Base-by-base conservation (phyloP, 2,797 vertebrate genomes). In the Peromyscus attwateri region DNA sequence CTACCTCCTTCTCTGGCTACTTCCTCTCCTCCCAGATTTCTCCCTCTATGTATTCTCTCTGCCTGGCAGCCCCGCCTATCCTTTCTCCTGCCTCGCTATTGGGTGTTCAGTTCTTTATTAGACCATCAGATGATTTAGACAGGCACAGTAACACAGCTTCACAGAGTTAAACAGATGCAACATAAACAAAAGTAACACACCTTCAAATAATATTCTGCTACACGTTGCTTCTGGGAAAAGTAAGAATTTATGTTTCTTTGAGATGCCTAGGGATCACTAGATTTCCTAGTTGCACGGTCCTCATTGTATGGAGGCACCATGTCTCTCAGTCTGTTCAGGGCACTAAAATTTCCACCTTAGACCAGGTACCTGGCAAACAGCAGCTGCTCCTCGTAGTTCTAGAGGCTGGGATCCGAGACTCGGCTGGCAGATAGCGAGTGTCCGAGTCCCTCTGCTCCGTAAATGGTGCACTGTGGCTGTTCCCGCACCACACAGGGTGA, bases 401-500 rank as follows among this genome's bases (percentile, higher is more conserved):
- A 68, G 70, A 49, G 34, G 19, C 62, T 8, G 70, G 46, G 40
- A 77, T 55, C n/a, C 4, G 12, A 27, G 62, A 40, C 70, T 6
- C 13, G 21, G 6, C 34, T 3, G 0, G 21, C 46, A 76, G 31
- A 21, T 23, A n/a, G 31, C 14, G 49, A 68, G 19, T 43, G 71
- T 52, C 21, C 49, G 71, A 34, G 62, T n/a, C 31, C 7, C 49
- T 49, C n/a, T 57, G 1, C 23, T 55, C 31, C 11, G 17, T 21
- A 19, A 4, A 0, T 40, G 83, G 31, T 3, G 13, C 76, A 3
- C 66, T 2, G 27, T 34, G 23, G 29, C 25, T 31, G 31, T 52
- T 82, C 77, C 34, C 4, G 3, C 7, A 0, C n/a, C 60, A 27
- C 1, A 0, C 52, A 34, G 40, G 23, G 29, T 3, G 29, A 6